Evolutionary conservation across 2,888 invertebrate genomes (phyloP).

Genomic region (Tupiocoris notatus): DNA sequence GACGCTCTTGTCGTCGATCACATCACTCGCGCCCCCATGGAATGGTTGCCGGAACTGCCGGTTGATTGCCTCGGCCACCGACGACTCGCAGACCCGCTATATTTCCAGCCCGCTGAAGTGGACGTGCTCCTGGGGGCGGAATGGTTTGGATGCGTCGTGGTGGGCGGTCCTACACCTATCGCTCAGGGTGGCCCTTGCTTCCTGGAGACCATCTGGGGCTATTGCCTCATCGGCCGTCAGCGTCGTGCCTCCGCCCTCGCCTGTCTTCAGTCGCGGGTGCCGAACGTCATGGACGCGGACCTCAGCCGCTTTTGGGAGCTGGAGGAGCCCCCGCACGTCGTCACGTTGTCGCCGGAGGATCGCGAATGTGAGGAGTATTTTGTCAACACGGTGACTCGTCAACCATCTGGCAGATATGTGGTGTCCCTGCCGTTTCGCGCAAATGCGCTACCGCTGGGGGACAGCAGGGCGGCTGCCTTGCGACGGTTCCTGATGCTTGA

Average conservation of each 20-base stretch:
- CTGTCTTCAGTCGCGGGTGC: too few relatives aligned
- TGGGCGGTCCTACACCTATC: not conserved
- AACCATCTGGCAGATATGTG: too few relatives aligned
- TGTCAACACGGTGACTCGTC: not conserved
- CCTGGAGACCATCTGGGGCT: not conserved
- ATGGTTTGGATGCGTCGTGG: conserved; percentile 16
- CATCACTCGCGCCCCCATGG: not conserved
- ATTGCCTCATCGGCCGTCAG: too few relatives aligned
- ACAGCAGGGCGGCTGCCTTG: not conserved
- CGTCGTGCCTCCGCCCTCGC: too few relatives aligned
- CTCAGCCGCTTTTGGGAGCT: not conserved
- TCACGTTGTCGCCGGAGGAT: not conserved
- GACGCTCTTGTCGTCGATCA: conserved; percentile 9
- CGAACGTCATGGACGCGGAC: too few relatives aligned
- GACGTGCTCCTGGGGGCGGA: conserved; percentile 17
- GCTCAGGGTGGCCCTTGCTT: not conserved
- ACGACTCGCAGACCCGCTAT: conserved; percentile 27
- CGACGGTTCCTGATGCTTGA: not conserved
- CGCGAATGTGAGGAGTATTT: not conserved
- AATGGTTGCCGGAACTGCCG: not conserved
- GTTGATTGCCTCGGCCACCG: too few relatives aligned
- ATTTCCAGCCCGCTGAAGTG: not conserved
- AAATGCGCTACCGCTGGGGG: too few relatives aligned
- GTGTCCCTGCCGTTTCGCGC: not conserved
- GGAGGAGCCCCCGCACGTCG: not conserved